These are phyloP conservation scores for Lithodes maja DNA, from an alignment of 2,888 invertebrate genomes.

Conservation along the genomic window DNA sequence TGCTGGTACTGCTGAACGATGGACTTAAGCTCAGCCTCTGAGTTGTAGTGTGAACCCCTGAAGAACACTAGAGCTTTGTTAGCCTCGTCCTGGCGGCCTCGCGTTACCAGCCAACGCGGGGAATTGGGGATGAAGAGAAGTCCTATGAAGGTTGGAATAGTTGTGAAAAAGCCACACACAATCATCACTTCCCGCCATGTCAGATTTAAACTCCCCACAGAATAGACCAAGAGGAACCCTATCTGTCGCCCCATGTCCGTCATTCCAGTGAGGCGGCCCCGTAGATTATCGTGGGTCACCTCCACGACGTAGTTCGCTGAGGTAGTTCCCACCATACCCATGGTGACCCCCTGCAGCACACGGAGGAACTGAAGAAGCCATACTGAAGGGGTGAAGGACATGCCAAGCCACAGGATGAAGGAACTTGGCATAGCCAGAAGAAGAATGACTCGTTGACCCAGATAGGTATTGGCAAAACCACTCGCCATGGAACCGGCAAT, in stretches of 20 bases:
- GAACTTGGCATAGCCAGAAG: conserved; percentile 48
- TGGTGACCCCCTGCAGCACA: conserved; percentile 30
- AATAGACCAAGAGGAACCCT: conserved; percentile 60
- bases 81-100: conserved; percentile 59
- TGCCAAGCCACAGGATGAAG: conserved; percentile 54
- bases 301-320: conserved; percentile 60
- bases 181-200: conserved; percentile 66
- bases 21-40: conserved; percentile 42
- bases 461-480: conserved; percentile 47
- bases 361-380: conserved; percentile 53
- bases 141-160: conserved; percentile 53
- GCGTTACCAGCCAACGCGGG: conserved; percentile 64
- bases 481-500: conserved; percentile 58
- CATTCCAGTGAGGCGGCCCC: conserved; percentile 51
- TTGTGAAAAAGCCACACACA: conserved; percentile 56
- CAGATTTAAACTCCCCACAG: conserved; percentile 60
- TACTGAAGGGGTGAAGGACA: conserved; percentile 60
- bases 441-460: conserved; percentile 61
- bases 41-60: conserved; percentile 52
- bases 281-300: conserved; percentile 36
- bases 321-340: conserved; percentile 48
- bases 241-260: conserved; percentile 44
- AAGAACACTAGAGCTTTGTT: conserved; percentile 59
- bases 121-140: conserved; percentile 63
- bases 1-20: conserved; percentile 49